These are phyloP conservation scores for Ips typographus DNA, from an alignment of 1,140 invertebrate species.

Conservation along the genomic window DNA sequence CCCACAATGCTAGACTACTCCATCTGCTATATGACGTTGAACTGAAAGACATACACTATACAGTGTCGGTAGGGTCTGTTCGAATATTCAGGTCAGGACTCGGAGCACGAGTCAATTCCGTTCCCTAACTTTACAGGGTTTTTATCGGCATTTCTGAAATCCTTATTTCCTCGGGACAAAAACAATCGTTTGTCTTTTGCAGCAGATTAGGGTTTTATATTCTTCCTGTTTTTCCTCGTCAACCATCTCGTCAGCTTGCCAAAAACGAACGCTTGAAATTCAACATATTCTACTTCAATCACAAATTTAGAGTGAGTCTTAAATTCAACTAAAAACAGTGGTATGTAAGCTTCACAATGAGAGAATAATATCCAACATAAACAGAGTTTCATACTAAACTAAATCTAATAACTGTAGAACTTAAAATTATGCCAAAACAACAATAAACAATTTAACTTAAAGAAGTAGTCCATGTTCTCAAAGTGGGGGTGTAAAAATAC, in stretches of 20 bases:
- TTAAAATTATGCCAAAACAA: too few relatives aligned
- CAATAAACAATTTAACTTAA: too few relatives aligned
- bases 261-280: too few relatives aligned
- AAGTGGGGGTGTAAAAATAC: too few relatives aligned
- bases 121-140: slow-evolving; percentile 27
- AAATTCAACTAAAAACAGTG: too few relatives aligned
- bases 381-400: too few relatives aligned
- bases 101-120: slow-evolving; percentile 20
- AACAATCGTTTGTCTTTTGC: slow-evolving; percentile 23
- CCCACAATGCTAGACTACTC: slow-evolving; percentile 17
- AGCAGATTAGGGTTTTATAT: slow-evolving; percentile 23
- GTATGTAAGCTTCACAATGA: too few relatives aligned
- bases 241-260: not conserved
- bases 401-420: too few relatives aligned
- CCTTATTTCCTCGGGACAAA: slow-evolving; percentile 22
- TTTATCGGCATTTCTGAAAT: slow-evolving; percentile 28
- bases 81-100: slow-evolving; percentile 34
- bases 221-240: slow-evolving; percentile 9
- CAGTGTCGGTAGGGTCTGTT: slow-evolving; percentile 19
- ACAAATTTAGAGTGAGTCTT: too few relatives aligned
- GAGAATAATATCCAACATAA: too few relatives aligned
- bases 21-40: slow-evolving; percentile 26
- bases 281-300: too few relatives aligned
- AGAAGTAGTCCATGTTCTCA: too few relatives aligned
- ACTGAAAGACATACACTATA: slow-evolving; percentile 4